A percentile compares a stretch with the other conserved stretches of the same genome.
These are phyloP conservation scores for Leptogaster cylindrica DNA, from an alignment of 2,888 invertebrate genomes.

Conservation along the genomic window DNA sequence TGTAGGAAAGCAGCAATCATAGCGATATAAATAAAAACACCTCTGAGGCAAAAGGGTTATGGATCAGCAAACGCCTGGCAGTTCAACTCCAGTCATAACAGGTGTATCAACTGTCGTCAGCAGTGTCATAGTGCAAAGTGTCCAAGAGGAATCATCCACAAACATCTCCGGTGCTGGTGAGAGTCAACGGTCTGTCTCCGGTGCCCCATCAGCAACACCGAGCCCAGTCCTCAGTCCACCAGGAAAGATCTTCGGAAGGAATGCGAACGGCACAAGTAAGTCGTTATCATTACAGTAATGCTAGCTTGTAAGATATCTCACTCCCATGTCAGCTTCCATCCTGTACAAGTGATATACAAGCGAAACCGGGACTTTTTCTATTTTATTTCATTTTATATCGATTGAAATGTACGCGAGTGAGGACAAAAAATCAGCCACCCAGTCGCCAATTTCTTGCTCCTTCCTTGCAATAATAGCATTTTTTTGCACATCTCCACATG, in stretches of 20 bases:
- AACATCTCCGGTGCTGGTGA: slow-evolving; percentile 54
- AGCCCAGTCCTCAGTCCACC: slow-evolving; percentile 61
- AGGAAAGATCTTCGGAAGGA: slow-evolving; percentile 60
- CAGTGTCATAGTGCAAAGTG: slow-evolving; percentile 45
- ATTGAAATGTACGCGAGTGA: slow-evolving; percentile 42
- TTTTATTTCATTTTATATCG: slow-evolving; percentile 43
- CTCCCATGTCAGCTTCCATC: not conserved
- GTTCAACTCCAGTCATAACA: slow-evolving; percentile 46
- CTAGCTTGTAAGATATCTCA: slow-evolving; percentile 28
- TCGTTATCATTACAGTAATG: slow-evolving; percentile 37
- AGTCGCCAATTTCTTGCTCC: slow-evolving; percentile 48
- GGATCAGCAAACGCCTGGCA: slow-evolving; percentile 33
- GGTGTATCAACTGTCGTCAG: slow-evolving; percentile 48
- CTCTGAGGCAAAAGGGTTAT: not conserved
- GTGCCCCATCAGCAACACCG: slow-evolving; percentile 60
- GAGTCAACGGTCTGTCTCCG: slow-evolving; percentile 59
- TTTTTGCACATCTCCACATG: slow-evolving; percentile 40
- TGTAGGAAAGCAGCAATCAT: not conserved
- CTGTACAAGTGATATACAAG: slow-evolving; percentile 30
- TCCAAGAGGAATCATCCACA: slow-evolving; percentile 55
- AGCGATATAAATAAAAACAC: not conserved
- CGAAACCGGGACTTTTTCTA: slow-evolving; percentile 11
- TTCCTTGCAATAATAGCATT: slow-evolving; percentile 46
- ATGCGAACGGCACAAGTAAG: slow-evolving; percentile 62
- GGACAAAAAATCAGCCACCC: slow-evolving; percentile 48